Base-by-base conservation (phyloP, 2,888 invertebrate genomes). In the Habrosyne pyritoides region DNA sequence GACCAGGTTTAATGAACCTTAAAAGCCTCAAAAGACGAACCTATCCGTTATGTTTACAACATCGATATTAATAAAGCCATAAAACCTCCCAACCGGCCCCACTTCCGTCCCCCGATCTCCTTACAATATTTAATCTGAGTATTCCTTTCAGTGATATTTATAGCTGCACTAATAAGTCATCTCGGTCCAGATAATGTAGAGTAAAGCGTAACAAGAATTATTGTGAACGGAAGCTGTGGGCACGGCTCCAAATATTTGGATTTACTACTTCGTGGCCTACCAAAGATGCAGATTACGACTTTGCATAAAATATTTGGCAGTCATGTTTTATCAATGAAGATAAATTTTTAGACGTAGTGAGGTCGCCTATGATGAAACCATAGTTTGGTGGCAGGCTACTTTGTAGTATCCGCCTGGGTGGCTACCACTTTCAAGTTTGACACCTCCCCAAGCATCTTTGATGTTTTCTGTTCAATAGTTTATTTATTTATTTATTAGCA, bases 151-250 rank as follows among this genome's bases (percentile, higher is more conserved):
- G 46, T 10, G 21, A 48, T 48, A 22, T 48, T 53, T 48, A 47
- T 47, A 47, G 46, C 21, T 21, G 12, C 21, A 28, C 46, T 47
- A 47, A 53, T 53, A 53, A 53, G 28, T 53, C 53, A 53, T 53
- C 33, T 53, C 48, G 47, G 53, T 46, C 10, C 47, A 53, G 30
- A 47, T 47, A 53, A 53, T 28, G 47, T 48, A 33, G 28, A 33
- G 33, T 33, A 47, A 33, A 47, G 46, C 46, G 47, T 28, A 47
- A 33, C 47, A 47, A 47, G 28, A 53, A 33, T 53, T 47, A 53
- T 53, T 53, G 47, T 42, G 53, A 47, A 36, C 42, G 53, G 53
- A 42, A 59, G 52, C 52, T 54, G n/a, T 33, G 46, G 14, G 47
- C 47, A 47, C 21, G 2, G 47, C 5, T 21, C 47, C 47, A 47